Percentiles rank a stretch among this genome's conserved stretches.
Conservation (phyloP, 1,140 invertebrate genomes). For the Glomeris maerens region DNA sequence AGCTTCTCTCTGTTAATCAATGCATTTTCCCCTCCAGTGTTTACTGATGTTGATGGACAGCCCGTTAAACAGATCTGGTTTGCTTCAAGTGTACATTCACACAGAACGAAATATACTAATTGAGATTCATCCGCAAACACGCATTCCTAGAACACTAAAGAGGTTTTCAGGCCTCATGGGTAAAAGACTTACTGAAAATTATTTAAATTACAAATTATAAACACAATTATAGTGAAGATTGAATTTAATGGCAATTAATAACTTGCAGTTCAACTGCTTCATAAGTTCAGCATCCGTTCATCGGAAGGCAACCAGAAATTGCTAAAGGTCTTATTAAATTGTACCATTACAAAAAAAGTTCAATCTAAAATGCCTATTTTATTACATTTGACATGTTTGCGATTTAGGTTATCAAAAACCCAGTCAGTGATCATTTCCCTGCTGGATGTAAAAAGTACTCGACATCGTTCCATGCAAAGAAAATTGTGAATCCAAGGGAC, state of each 20-base stretch:
- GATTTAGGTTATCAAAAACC: slow-evolving; percentile 81
- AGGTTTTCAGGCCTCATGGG: slow-evolving; percentile 96
- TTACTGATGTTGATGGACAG: slow-evolving; percentile 92
- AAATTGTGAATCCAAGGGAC: slow-evolving; percentile 58
- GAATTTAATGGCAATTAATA: slow-evolving; percentile 5
- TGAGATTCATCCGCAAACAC: slow-evolving; percentile 95
- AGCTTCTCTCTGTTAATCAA: slow-evolving; percentile 5
- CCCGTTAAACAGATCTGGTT: slow-evolving; percentile 60
- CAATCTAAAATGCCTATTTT: neutral
- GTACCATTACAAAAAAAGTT: neutral
- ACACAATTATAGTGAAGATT: slow-evolving; percentile 7
- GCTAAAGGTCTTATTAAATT: slow-evolving; percentile 44
- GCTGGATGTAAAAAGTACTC: slow-evolving; percentile 80
- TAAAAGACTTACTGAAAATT: slow-evolving; percentile 32
- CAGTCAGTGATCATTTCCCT: slow-evolving; percentile 86
- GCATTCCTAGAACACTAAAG: slow-evolving; percentile 95
- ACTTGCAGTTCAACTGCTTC: slow-evolving; percentile 82
- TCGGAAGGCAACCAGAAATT: slow-evolving; percentile 77
- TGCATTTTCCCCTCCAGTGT: slow-evolving; percentile 36
- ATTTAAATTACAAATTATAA: slow-evolving; percentile 11
- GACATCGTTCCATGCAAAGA: slow-evolving; percentile 75
- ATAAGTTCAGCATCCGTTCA: slow-evolving; percentile 84
- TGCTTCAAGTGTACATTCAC: slow-evolving; percentile 73
- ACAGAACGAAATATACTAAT: slow-evolving; percentile 95
- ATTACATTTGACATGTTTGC: neutral